phyloP scores from a whole-genome alignment of 2,888 invertebrate species.

The Aplocera efformata region DNA sequence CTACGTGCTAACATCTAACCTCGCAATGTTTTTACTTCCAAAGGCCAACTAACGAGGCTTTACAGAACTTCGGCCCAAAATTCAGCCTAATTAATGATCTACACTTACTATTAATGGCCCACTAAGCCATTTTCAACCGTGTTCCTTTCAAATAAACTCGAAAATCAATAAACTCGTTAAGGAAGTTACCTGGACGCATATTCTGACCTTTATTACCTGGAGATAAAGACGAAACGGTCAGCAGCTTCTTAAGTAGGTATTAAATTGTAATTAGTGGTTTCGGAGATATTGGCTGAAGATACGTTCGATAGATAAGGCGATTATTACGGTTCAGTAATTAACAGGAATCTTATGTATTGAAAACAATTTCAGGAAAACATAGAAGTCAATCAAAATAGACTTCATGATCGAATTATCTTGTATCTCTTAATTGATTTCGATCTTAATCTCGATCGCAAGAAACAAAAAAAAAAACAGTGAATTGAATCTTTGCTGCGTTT shows the following conservation, averaged over 20 bases:
- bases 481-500: too few species aligned
- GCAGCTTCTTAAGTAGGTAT: slow-evolving; percentile 16
- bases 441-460: too few species aligned
- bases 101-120: slow-evolving; percentile 6
- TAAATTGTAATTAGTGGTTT: slow-evolving; percentile 25
- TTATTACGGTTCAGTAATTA: too few species aligned
- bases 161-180: slow-evolving; percentile 1
- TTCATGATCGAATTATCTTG: too few species aligned
- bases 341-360: too few species aligned
- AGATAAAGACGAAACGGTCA: slow-evolving; percentile 13
- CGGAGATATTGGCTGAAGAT: slow-evolving; percentile 8
- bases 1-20: neutral
- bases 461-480: too few species aligned
- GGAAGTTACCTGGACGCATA: neutral
- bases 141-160: neutral
- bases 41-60: slow-evolving; percentile 25
- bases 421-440: too few species aligned
- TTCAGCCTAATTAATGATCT: slow-evolving; percentile 18
- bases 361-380: too few species aligned
- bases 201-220: slow-evolving; percentile 15
- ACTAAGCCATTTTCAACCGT: slow-evolving; percentile 4
- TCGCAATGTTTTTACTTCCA: slow-evolving; percentile 21
- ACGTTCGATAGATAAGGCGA: too few species aligned
- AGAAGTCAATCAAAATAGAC: too few species aligned
- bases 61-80: slow-evolving; percentile 13